These are phyloP conservation scores for Acromyrmex echinatior DNA, from an alignment of 1,140 invertebrate genomes.

Conservation along the genomic window DNA sequence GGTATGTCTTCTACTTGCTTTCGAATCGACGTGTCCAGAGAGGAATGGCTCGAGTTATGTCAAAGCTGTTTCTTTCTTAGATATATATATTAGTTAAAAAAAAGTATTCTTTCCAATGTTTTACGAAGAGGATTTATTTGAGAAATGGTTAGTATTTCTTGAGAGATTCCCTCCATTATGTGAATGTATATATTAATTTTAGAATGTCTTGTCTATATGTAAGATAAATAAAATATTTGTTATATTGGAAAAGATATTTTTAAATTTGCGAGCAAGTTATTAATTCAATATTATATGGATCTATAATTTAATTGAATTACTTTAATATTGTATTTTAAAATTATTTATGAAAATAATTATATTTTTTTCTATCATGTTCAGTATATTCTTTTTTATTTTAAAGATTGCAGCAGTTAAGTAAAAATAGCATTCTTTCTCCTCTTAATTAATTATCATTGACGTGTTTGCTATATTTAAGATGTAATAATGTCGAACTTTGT, in stretches of 20 bases:
- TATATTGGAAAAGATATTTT: neutral
- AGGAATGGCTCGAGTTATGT: slow-evolving; percentile 44
- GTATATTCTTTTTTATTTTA: neutral
- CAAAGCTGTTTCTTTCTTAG: neutral
- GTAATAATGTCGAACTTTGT: slow-evolving; percentile 37
- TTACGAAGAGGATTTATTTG: neutral
- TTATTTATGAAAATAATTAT: neutral
- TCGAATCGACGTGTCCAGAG: neutral
- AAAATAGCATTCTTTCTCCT: neutral
- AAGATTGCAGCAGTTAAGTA: slow-evolving; percentile 12
- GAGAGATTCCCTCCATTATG: neutral
- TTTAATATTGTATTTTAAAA: neutral
- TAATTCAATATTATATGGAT: neutral
- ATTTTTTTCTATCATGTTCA: neutral
- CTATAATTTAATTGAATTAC: neutral
- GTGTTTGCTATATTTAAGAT: slow-evolving; percentile 42
- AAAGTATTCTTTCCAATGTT: too few relatives aligned
- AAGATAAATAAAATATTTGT: neutral
- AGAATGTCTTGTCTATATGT: neutral
- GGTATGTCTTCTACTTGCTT: neutral
- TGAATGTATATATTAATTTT: neutral
- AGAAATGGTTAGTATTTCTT: slow-evolving; percentile 10
- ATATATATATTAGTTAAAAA: too few relatives aligned
- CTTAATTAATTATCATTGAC: slow-evolving; percentile 44
- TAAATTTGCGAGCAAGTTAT: neutral